These are phyloP conservation scores for Phoxinus dragarum DNA, from an alignment of 2,797 vertebrate genomes.

Conservation along the genomic window DNA sequence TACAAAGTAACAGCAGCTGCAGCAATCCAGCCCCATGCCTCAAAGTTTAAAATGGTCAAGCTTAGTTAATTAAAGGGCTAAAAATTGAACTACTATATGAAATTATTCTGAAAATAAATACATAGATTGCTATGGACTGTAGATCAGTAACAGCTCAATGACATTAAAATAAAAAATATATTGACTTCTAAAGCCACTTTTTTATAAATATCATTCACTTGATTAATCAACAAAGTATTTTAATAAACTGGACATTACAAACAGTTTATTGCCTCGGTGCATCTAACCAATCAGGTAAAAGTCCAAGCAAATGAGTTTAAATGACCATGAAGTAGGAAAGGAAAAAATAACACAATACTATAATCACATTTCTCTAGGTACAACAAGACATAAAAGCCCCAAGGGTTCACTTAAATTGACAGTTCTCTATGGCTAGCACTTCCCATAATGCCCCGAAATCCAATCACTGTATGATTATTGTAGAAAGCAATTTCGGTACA, in stretches of 20 bases:
- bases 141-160: background rate
- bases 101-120: background rate
- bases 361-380: slow-evolving; percentile 43
- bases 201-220: background rate
- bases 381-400: slow-evolving; percentile 44
- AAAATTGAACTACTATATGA: background rate
- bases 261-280: background rate
- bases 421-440: slow-evolving; percentile 27
- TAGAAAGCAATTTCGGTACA: slow-evolving; percentile 18
- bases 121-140: background rate
- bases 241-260: slow-evolving; percentile 9
- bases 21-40: background rate
- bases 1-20: background rate
- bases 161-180: background rate
- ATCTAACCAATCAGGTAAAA: slow-evolving; percentile 8
- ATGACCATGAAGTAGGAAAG: slow-evolving; percentile 19
- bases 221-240: slow-evolving; percentile 3
- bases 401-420: slow-evolving; percentile 36
- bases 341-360: slow-evolving; percentile 20
- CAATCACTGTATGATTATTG: slow-evolving; percentile 44
- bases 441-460: slow-evolving; percentile 29
- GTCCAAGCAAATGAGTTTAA: slow-evolving; percentile 17
- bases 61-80: background rate
- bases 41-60: background rate
- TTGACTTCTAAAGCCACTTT: background rate